phyloP scores from a whole-genome alignment of 1,140 invertebrate species.

The Cydia amplana region DNA sequence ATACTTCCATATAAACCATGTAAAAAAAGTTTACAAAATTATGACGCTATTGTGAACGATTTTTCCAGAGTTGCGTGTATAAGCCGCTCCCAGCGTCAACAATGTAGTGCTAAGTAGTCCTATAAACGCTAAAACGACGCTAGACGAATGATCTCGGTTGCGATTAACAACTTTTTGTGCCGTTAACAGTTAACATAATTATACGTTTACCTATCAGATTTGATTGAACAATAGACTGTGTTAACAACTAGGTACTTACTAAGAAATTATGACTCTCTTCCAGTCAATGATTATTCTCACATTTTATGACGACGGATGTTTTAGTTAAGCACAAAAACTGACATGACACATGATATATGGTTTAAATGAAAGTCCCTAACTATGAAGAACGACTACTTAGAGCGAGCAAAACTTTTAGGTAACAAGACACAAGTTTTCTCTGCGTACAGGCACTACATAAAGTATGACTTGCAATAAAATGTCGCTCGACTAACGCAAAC shows the following conservation, averaged over 20 bases:
- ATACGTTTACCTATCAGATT: not conserved
- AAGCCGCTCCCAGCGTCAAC: not conserved
- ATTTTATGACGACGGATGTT: not conserved
- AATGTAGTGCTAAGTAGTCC: not conserved
- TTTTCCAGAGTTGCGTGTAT: not conserved
- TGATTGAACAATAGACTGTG: slow-evolving; percentile 7
- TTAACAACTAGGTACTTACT: not conserved
- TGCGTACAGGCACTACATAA: not conserved
- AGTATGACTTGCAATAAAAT: slow-evolving; percentile 18
- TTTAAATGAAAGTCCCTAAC: slow-evolving; percentile 15
- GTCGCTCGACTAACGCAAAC: slow-evolving; percentile 18
- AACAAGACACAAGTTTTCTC: slow-evolving; percentile 16
- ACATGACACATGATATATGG: not conserved
- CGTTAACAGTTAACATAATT: not conserved
- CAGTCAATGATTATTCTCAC: not conserved
- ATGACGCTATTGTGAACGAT: not conserved
- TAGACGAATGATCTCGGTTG: not conserved
- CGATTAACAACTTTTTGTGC: not conserved
- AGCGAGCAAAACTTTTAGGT: slow-evolving; percentile 25
- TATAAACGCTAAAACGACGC: slow-evolving; percentile 11
- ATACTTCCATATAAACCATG: not conserved
- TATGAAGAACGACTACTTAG: slow-evolving; percentile 24
- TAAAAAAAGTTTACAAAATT: not conserved
- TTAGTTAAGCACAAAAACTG: not conserved
- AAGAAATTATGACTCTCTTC: not conserved